These are phyloP conservation scores for Sterrhoptilus dennistouni DNA, from an alignment of 2,113 vertebrate species.

Conservation along the genomic window DNA sequence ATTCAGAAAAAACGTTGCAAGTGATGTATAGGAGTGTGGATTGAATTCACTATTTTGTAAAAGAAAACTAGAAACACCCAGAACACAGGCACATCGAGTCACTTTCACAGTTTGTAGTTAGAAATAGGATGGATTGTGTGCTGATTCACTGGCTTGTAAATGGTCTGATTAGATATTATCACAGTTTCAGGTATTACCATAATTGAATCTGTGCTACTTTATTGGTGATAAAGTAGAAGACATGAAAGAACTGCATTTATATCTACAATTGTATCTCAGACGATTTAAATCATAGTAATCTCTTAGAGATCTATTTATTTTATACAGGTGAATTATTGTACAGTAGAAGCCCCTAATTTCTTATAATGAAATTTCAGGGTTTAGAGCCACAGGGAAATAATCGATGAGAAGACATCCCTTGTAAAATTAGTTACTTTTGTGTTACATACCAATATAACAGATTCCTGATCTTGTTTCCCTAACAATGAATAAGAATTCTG, in stretches of 20 bases:
- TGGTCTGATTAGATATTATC: neutral
- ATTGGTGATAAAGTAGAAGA: neutral
- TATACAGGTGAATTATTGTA: neutral
- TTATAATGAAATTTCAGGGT: neutral
- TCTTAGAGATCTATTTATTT: constrained; percentile 21
- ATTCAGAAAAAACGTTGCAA: neutral
- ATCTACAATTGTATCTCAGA: neutral
- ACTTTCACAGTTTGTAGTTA: neutral
- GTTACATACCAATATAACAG: neutral
- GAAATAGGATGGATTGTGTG: neutral
- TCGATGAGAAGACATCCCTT: neutral
- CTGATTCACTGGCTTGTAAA: neutral
- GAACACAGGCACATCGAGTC: neutral
- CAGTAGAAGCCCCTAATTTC: neutral
- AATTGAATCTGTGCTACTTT: neutral
- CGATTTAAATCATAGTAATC: neutral
- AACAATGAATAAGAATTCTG: neutral
- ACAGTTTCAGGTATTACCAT: neutral
- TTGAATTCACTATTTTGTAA: neutral
- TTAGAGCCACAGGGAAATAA: neutral
- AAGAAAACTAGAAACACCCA: neutral
- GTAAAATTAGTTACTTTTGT: neutral
- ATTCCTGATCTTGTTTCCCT: neutral
- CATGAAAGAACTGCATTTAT: neutral
- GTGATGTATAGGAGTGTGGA: neutral